Evolutionary conservation across 37 sponge, comb jelly and placozoan species (phyloP), one percentile per base, ranked within the genome.

Genomic region (Chondrilla cf. caribensis): DNA sequence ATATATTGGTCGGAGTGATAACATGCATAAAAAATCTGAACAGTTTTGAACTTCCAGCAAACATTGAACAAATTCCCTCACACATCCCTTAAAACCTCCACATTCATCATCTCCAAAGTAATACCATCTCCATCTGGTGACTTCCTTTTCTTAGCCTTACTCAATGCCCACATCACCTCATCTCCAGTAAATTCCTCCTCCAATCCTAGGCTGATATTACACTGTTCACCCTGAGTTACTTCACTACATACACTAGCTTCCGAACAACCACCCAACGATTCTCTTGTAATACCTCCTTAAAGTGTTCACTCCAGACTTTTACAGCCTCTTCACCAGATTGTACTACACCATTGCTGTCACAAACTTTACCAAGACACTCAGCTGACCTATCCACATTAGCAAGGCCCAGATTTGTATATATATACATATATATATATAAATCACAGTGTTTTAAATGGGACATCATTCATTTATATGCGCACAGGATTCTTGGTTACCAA

Each of bases 101-200:
- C 8, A 15, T 4, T 19, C 64, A 62, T 62, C 64, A 62, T 62
- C 64, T 62, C 64, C 7, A 15, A 9, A 19, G 64, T 29, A 7
- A 62, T 62, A 62, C 64, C 64, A 62, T 62, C 64, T 28, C 18
- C 29, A 62, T 28, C 64, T n/a, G 64, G 64, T 19, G 64, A 62
- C 22, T 6, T 15, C 22, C 22, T 62, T 15, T 28, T 62, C 64
- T 62, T 62, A 19, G 22, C 8, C 29, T 62, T 62, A 6, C 64
- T n/a, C 64, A 62, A 15, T 6, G 29, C 64, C 64, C 15, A 62
- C 64, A 62, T 15, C 64, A 62, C 64, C 15, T 62, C 64, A 5
- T 62, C 64, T 15, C 64, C 6, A 4, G 22, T 62, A 6, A 62
- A 7, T 15, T 62, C 64, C 6, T 15, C 22, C 25, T 62, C 64